phyloP scores from a whole-genome alignment of 2,888 invertebrate species.

The Hoplodrina blanda region DNA sequence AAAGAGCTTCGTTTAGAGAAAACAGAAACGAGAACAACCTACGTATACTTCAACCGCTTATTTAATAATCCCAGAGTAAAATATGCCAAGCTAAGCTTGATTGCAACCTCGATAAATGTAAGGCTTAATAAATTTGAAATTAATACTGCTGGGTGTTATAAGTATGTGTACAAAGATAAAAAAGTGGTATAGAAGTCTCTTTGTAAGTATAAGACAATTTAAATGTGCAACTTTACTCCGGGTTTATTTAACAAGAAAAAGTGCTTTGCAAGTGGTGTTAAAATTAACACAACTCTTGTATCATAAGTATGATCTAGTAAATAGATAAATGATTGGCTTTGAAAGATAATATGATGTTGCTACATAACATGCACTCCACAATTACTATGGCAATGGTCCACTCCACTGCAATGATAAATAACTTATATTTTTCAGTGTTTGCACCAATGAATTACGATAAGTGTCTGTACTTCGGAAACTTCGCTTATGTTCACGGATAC shows the following conservation, averaged over 20 bases:
- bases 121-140: too few relatives aligned
- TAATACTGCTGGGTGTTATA: too few relatives aligned
- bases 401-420: not conserved
- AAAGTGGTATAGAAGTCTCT: too few relatives aligned
- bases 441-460: slow-evolving; percentile 77
- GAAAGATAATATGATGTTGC: not conserved
- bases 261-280: not conserved
- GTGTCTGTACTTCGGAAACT: slow-evolving; percentile 85
- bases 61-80: too few relatives aligned
- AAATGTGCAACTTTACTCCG: too few relatives aligned
- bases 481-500: slow-evolving; percentile 84
- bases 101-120: too few relatives aligned
- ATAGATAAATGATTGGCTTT: not conserved
- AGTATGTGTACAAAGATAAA: too few relatives aligned
- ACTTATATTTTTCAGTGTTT: slow-evolving; percentile 72
- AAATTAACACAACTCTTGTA: not conserved
- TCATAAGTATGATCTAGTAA: not conserved
- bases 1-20: too few relatives aligned
- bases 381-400: not conserved
- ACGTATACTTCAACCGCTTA: not conserved
- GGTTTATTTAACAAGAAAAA: too few relatives aligned
- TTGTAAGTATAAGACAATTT: too few relatives aligned
- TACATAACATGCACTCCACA: too few relatives aligned
- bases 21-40: not conserved
- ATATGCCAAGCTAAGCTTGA: too few relatives aligned